Base-by-base conservation (phyloP, 2,113 vertebrate species). In the Rhegmatorhina hoffmannsi region DNA sequence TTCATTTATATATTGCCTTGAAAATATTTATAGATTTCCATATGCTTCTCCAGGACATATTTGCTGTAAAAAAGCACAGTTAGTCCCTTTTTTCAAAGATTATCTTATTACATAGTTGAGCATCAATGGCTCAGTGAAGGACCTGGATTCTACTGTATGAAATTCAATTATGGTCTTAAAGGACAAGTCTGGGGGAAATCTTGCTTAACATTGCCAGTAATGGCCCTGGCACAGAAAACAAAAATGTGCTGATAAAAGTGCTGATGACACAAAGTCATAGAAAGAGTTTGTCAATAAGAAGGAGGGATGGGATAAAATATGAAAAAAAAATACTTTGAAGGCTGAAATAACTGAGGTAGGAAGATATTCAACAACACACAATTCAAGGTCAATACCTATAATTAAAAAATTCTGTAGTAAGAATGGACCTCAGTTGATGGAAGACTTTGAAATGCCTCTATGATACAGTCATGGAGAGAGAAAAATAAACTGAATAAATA, bases 321-420 rank as follows among this genome's bases (percentile, higher is more conserved):
- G 15, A 17, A 31, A 26, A 58, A 58, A 62, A n/a, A 33, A 16
- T 47, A 50, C 29, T 56, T 56, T 46, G 53, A 62, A 67, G 3
- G 2, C 17, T 77, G 47, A 68, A 86, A 58, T 8, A 77, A 31
- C 4, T 72, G 28, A 68, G 7, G 26, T 46, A 63, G 29, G 14
- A 82, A 89, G 23, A 82, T 43, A 73, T 58, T n/a, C 12, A 68
- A 36, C 47, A 63, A 31, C 8, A 15, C 2, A 73, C 26, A 92
- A 58, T 62, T 63, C 29, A 67, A 63, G 23, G 11, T 25, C 18
- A 86, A 52, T 25, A 63, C 7, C 11, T 56, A 1, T 17, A 73
- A n/a, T 36, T 67, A 46, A 52, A 75, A 14, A 8, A 13, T 24
- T 34, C 6, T 40, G 5, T 0, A 1, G 2, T 36, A n/a, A 17